Percentiles rank a stretch among this genome's conserved stretches.
Conservation (phyloP, 2,888 invertebrate genomes). For the Ethmia dodecea region DNA sequence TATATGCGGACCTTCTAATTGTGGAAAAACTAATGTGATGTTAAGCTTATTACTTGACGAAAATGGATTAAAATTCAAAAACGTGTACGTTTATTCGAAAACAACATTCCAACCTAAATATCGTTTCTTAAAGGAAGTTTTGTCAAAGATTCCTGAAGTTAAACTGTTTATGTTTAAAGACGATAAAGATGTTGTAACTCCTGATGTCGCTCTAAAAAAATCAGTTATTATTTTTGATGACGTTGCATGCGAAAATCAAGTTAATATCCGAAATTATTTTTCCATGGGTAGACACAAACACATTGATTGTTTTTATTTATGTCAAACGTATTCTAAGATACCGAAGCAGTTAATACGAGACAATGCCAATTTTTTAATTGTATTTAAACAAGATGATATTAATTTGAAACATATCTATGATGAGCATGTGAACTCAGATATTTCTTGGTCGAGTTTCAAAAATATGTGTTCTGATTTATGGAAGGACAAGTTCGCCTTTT, state of each 20-base stretch:
- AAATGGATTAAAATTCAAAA: slow-evolving; percentile 17
- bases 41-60: slow-evolving; percentile 16
- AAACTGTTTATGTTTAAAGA: slow-evolving; percentile 11
- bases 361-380: no score
- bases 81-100: slow-evolving; percentile 18
- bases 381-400: no score
- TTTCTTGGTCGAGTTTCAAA: no score
- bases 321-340: no score
- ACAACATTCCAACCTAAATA: slow-evolving; percentile 18
- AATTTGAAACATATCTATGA: no score
- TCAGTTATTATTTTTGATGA: slow-evolving; percentile 13
- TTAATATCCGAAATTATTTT: slow-evolving; percentile 14
- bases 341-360: no score
- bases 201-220: slow-evolving; percentile 6
- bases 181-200: slow-evolving; percentile 1
- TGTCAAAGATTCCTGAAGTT: slow-evolving; percentile 10
- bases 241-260: slow-evolving; percentile 13
- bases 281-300: slow-evolving; percentile 13
- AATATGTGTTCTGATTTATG: no score
- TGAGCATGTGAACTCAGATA: no score
- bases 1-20: slow-evolving; percentile 19
- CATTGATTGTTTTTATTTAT: slow-evolving; percentile 13
- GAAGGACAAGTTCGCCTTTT: no score
- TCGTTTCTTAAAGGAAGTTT: slow-evolving; percentile 11
- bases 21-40: slow-evolving; percentile 20